Evolutionary conservation across 2,113 vertebrate genomes (phyloP), one percentile per base, ranked within the genome.

Genomic region (Galemys pyrenaicus): DNA sequence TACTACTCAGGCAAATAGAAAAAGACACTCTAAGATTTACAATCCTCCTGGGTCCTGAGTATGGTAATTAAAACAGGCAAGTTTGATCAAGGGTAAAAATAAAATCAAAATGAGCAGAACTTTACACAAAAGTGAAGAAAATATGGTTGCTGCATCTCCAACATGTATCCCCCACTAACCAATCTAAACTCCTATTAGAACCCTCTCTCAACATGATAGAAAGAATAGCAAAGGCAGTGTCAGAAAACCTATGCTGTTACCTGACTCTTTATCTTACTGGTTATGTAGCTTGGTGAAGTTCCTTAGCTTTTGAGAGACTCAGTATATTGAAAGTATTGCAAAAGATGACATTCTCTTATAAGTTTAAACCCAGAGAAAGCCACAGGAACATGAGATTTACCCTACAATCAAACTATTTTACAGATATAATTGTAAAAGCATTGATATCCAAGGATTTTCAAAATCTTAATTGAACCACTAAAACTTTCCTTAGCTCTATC

Each of bases 71-170:
- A 51, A 94, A 84, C 35, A 41, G 19, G 32, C 3, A 70, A 32
- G 26, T 74, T 26, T 96, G 20, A 39, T 32, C 30, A 88, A 58
- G 16, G 74, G 4, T 46, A 78, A 73, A 64, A 95, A 20, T 35
- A 77, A 84, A 91, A 73, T 65, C 15, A 79, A 79, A 46, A 62
- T 17, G 39, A 89, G 19, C 73, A 81, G 82, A 91, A 95, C 4
- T 80, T 54, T 6, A 77, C n/a, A 44, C 4, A 26, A 81, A 49
- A 20, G 9, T 46, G 17, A 87, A 56, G 9, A 87, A 35, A 82
- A 81, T 39, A 39, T 35, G 56, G 73, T 37, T n/a, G 5, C 20
- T 37, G 8, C 2, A 3, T 20, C 26, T 49, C 22, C 12, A 41
- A 37, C 3, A 3, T 0, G 0, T 19, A 64, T 41, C 4, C 67